phyloP scores from a whole-genome alignment of 2,797 vertebrate species.

The Pipistrellus pygmaeus region DNA sequence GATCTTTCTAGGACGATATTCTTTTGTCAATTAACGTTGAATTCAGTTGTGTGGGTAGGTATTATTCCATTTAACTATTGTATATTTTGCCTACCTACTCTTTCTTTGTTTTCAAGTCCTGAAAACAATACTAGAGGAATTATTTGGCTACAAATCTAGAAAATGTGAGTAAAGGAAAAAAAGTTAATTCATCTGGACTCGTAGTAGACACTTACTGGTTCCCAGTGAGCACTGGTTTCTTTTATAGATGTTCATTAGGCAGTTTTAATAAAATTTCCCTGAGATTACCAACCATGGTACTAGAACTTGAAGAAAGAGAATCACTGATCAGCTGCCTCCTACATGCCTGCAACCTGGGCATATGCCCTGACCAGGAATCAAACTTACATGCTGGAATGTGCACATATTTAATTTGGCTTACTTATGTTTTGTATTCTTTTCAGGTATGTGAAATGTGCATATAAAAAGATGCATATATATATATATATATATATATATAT shows the following conservation, averaged over 20 bases:
- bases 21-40: not conserved
- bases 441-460: not conserved
- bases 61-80: slow-evolving; percentile 4
- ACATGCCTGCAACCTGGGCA: too few species aligned
- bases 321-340: too few species aligned
- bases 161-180: not conserved
- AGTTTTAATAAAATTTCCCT: slow-evolving; percentile 7
- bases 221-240: not conserved
- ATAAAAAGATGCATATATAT: too few species aligned
- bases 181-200: not conserved
- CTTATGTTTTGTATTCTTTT: not conserved
- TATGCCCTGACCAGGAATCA: too few species aligned
- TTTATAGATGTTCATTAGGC: not conserved
- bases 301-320: not conserved
- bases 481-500: too few species aligned
- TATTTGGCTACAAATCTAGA: not conserved
- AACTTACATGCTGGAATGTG: not conserved
- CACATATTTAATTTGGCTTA: not conserved
- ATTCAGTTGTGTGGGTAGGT: not conserved
- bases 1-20: not conserved
- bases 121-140: not conserved
- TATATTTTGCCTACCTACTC: slow-evolving; percentile 29
- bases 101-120: slow-evolving; percentile 19
- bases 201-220: not conserved
- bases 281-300: not conserved